These are phyloP conservation scores for Papilio polytes DNA, from an alignment of 1,140 invertebrate genomes.

Conservation along the genomic window DNA sequence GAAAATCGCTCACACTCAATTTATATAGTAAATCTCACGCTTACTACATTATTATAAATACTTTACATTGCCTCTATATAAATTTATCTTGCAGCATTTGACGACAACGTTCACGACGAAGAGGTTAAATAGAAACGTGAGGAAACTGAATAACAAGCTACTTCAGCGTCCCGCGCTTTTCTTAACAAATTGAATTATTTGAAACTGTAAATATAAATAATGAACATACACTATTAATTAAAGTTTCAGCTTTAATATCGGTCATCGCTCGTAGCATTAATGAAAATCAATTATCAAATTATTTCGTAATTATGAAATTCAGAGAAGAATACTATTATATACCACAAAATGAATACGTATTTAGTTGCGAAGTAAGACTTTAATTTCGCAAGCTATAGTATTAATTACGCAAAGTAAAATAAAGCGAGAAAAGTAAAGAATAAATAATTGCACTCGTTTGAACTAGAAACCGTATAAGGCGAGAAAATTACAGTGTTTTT, in stretches of 20 bases:
- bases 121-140: conserved; percentile 38
- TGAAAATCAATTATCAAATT: conserved; percentile 15
- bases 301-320: conserved; percentile 8
- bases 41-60: background rate
- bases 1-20: background rate
- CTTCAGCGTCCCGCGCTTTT: conserved; percentile 27
- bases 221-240: background rate
- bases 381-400: background rate
- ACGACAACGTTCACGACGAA: conserved; percentile 4
- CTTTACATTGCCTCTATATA: conserved; percentile 4
- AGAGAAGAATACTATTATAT: background rate
- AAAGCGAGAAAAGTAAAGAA: conserved; percentile 18
- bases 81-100: conserved; percentile 17
- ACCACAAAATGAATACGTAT: background rate
- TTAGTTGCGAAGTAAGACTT: background rate
- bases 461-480: conserved; percentile 1
- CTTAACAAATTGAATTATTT: conserved; percentile 35
- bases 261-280: too few relatives aligned
- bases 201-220: conserved; percentile 7
- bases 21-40: background rate
- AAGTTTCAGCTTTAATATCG: background rate
- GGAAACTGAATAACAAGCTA: conserved; percentile 22
- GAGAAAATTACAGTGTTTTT: background rate
- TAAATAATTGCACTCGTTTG: conserved; percentile 4
- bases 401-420: conserved; percentile 27